These are phyloP conservation scores for Andricus grossulariae DNA, from an alignment of 1,140 invertebrate species.

Conservation along the genomic window DNA sequence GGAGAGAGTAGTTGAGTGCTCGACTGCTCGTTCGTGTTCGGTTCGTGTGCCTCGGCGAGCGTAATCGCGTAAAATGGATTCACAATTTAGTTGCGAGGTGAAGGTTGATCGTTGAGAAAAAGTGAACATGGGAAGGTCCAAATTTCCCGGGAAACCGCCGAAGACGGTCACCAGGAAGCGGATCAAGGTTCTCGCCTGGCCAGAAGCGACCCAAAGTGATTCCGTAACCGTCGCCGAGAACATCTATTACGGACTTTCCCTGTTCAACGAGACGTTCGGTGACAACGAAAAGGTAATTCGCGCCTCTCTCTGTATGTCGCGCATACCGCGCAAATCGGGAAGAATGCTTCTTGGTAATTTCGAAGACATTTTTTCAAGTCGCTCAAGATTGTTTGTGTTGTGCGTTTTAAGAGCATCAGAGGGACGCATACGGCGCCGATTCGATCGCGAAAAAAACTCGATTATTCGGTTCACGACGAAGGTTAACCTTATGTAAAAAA, in stretches of 20 bases:
- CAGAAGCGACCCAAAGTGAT: conserved; percentile 74
- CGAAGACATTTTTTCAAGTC: conserved; percentile 33
- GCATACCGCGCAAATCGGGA: conserved; percentile 25
- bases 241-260: conserved; percentile 74
- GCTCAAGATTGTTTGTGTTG: conserved; percentile 41
- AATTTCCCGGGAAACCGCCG: conserved; percentile 89
- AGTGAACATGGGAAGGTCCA: conserved; percentile 80
- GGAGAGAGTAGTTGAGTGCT: conserved; percentile 44
- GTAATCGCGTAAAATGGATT: conserved; percentile 68
- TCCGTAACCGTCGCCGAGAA: conserved; percentile 76
- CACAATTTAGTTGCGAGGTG: conserved; percentile 63
- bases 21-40: conserved; percentile 59
- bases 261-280: conserved; percentile 70
- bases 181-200: conserved; percentile 83
- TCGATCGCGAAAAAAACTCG: conserved; percentile 41
- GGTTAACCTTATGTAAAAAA: conserved; percentile 51
- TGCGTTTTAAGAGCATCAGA: conserved; percentile 43
- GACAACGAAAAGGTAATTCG: conserved; percentile 72
- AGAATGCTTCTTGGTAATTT: conserved; percentile 26
- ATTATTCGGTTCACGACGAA: conserved; percentile 50
- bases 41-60: conserved; percentile 64
- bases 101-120: conserved; percentile 63
- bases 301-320: conserved; percentile 30
- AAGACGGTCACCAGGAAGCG: conserved; percentile 89
- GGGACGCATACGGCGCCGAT: conserved; percentile 55